These are phyloP conservation scores for Coracopsis vasa DNA, from an alignment of 2,113 vertebrate species.

Conservation along the genomic window DNA sequence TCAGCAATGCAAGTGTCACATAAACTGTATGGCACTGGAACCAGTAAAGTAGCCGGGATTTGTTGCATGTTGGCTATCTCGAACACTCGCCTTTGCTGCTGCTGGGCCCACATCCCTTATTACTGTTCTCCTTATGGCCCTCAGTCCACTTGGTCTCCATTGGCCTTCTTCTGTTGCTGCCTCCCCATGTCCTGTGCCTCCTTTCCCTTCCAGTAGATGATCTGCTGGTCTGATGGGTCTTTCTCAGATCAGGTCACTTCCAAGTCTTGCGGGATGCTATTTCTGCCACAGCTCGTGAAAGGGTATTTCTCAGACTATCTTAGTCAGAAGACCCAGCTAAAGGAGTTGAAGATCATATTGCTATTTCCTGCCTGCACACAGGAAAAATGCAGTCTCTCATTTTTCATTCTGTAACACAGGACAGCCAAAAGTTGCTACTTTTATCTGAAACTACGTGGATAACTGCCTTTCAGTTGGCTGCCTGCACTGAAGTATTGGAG, in stretches of 20 bases:
- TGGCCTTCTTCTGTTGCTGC: background rate
- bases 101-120: background rate
- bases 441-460: slow-evolving; percentile 18
- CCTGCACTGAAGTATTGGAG: slow-evolving; percentile 3
- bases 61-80: background rate
- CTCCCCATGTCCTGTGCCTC: background rate
- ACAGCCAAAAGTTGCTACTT: slow-evolving; percentile 42
- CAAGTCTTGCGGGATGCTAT: background rate
- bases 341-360: slow-evolving; percentile 26
- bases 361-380: background rate
- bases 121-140: fast-evolving
- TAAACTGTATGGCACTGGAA: fast-evolving
- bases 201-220: background rate
- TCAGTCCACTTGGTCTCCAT: background rate
- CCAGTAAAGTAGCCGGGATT: background rate
- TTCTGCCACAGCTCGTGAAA: background rate
- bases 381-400: background rate
- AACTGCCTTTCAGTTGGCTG: slow-evolving; percentile 21
- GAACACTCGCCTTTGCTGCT: background rate
- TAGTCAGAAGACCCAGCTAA: background rate
- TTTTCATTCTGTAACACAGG: background rate
- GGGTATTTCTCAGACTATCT: background rate
- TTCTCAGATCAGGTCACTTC: background rate
- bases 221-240: background rate
- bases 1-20: background rate